Base-by-base conservation (phyloP, 2,888 invertebrate species). In the Cremastinae sp. region DNA sequence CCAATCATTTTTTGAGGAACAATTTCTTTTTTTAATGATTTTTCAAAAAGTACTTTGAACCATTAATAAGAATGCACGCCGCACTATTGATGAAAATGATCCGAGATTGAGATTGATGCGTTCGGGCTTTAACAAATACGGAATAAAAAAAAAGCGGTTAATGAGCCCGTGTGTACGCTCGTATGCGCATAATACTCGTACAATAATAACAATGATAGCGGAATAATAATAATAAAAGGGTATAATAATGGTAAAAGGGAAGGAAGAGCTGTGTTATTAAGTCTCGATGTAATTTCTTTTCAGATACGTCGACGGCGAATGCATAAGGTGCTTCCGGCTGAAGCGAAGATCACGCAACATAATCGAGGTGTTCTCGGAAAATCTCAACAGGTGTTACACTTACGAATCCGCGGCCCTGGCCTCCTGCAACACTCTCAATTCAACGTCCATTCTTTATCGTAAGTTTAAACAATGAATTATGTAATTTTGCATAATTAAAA, bases 301-400 rank as follows among this genome's bases (percentile, higher is more conserved):
- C 84, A 92, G 92, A 80, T 91, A 91, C 75, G 91, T 91, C 37
- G 92, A 91, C 73, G 91, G 91, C 47, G 91, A 91, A 78, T 94
- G 94, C 85, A 92, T 92, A 80, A 90, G 93, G 75, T 94, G 94
- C 84, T 91, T 94, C 80, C 92, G 92, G 78, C 84, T 94, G 73
- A 90, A 91, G 78, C 89, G 93, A 68, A 91, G 92, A 74, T 92
- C 93, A 4, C 90, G 91, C 59, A 93, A 93, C 85, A 91, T 94
- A 58, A 90, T 94, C 45, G 92, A 93, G 85, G 92, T 93, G 14
- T 91, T 92, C 83, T 92, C 92, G 12, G 91, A 92, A 78, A 92
- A 92, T 78, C 88, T 92, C 78, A 92, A 92, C 85, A 92, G 91
- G 86, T 94, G 94, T 85, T 93, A 92, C 86, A 92, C 91, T 8